Percentiles rank a stretch among this genome's conserved stretches.
Evolutionary conservation across 2,888 invertebrate species (phyloP).

Genomic region (Carpatolechia fugitivella): DNA sequence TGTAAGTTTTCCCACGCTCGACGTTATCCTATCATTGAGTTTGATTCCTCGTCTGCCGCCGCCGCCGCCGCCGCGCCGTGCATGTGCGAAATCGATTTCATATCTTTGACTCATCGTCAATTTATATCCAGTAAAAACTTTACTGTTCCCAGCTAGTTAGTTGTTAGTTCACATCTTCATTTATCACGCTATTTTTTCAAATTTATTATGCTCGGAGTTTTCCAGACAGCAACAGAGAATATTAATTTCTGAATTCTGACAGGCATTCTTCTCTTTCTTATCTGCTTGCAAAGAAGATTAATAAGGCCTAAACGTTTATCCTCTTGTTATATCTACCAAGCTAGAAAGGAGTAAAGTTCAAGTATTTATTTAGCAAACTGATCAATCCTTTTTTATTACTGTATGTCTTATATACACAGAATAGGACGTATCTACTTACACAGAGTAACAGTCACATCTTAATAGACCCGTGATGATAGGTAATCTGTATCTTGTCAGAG

Average conservation of each 20-base stretch:
- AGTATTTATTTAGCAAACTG: too few relatives aligned
- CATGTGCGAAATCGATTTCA: conserved; percentile 16
- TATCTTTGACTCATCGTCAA: conserved; percentile 14
- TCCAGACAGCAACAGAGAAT: neutral
- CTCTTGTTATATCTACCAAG: neutral
- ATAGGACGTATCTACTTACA: neutral
- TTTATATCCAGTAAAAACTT: conserved; percentile 10
- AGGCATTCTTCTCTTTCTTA: neutral
- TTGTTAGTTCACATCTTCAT: neutral
- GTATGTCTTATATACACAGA: too few relatives aligned
- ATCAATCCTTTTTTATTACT: too few relatives aligned
- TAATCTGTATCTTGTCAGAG: conserved; percentile 2
- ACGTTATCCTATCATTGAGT: conserved; percentile 17
- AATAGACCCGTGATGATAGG: conserved; percentile 7
- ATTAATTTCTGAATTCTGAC: conserved; percentile 1
- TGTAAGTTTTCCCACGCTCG: conserved; percentile 13
- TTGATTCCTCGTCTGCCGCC: neutral
- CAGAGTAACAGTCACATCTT: conserved; percentile 1
- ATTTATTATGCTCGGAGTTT: neutral
- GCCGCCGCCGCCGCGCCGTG: neutral
- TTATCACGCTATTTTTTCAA: neutral
- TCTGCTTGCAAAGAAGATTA: neutral
- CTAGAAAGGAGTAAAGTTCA: too few relatives aligned
- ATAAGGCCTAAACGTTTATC: neutral
- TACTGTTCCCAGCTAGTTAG: neutral